These are phyloP conservation scores for Astropecten irregularis DNA, from an alignment of 53 echinoderm and acorn worm species.

Conservation along the genomic window DNA sequence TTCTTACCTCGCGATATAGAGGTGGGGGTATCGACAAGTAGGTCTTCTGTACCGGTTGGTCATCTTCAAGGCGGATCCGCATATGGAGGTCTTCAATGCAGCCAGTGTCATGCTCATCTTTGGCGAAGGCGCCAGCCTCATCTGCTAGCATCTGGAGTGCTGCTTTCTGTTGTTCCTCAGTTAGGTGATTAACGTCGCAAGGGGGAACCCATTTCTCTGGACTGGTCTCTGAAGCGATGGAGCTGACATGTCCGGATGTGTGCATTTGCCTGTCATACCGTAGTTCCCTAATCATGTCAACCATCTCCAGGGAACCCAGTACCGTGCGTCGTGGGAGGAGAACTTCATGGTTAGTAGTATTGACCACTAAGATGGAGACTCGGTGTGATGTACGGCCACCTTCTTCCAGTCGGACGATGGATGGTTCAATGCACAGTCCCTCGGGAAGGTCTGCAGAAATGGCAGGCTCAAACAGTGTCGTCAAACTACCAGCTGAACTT, in stretches of 20 bases:
- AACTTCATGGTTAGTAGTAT: background rate
- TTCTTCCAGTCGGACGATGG: background rate
- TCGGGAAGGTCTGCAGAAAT: background rate
- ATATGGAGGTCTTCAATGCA: background rate
- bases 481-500: background rate
- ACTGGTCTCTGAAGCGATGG: background rate
- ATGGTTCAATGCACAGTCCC: background rate
- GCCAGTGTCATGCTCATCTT: constrained; percentile 7
- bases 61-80: background rate
- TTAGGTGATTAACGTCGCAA: background rate
- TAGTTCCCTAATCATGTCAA: too few relatives aligned
- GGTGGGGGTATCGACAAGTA: constrained; percentile 56
- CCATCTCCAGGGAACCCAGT: background rate
- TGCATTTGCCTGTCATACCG: background rate
- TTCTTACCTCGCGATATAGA: constrained; percentile 53
- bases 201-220: background rate
- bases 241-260: background rate
- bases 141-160: background rate
- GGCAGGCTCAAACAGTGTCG: background rate
- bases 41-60: constrained; percentile 21
- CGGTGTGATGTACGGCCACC: background rate
- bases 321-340: background rate
- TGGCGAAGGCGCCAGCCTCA: constrained; percentile 8
- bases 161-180: background rate
- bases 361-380: background rate